These are phyloP conservation scores for Holacanthella duospinosa DNA, from an alignment of 2,888 invertebrate genomes.

Conservation along the genomic window DNA sequence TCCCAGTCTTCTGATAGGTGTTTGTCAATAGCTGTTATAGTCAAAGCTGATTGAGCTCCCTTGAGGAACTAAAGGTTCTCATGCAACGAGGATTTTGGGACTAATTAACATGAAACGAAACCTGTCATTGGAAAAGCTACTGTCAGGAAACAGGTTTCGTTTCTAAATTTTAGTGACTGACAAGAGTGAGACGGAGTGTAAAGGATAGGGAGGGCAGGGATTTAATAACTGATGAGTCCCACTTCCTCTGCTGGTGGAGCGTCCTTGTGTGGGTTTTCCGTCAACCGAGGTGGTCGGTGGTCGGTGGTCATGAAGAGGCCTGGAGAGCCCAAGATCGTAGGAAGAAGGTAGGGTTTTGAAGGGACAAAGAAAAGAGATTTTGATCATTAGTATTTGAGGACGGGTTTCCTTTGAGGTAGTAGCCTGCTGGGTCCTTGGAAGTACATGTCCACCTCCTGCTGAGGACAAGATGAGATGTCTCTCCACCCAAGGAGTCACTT, in stretches of 20 bases:
- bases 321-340: neutral
- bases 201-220: too few relatives aligned
- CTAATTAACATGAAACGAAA: neutral
- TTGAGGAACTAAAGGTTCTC: too few relatives aligned
- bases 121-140: neutral
- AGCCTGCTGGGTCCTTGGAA: constrained; percentile 18
- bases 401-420: constrained; percentile 26
- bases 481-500: constrained; percentile 26
- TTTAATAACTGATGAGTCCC: too few relatives aligned
- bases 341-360: neutral
- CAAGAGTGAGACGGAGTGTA: too few relatives aligned
- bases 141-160: neutral
- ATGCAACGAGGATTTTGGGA: too few relatives aligned
- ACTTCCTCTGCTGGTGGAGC: too few relatives aligned
- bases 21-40: too few relatives aligned
- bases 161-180: neutral
- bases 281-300: too few relatives aligned
- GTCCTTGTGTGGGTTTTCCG: too few relatives aligned
- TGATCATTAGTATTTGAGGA: neutral
- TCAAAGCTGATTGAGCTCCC: too few relatives aligned
- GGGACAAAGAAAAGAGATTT: neutral
- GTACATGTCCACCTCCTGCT: constrained; percentile 25
- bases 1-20: neutral
- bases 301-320: neutral
- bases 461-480: constrained; percentile 30